Evolutionary conservation across 2,797 vertebrate genomes (phyloP).

Genomic region (Argentina silus): DNA sequence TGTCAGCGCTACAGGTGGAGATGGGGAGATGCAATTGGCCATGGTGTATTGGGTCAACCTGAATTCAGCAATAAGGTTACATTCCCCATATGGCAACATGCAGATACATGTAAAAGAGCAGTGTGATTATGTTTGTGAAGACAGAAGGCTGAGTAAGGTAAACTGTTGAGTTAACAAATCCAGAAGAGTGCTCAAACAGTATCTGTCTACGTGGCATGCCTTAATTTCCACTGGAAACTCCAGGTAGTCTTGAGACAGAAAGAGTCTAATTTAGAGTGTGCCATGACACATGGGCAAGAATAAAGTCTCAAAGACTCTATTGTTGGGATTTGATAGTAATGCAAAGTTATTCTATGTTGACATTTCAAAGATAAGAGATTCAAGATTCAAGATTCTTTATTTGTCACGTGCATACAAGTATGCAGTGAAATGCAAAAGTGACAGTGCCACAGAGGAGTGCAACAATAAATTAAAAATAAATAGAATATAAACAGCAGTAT

Average conservation of each 20-base stretch:
- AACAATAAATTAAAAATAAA: too few species aligned
- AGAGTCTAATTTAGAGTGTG: background rate
- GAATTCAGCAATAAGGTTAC: background rate
- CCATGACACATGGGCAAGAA: background rate
- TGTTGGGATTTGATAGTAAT: background rate
- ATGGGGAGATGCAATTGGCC: too few species aligned
- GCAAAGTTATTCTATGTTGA: background rate
- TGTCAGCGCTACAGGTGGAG: too few species aligned
- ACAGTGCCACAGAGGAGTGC: too few species aligned
- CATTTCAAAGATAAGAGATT: too few species aligned
- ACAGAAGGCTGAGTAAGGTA: background rate
- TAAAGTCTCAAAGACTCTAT: background rate
- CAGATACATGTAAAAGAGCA: background rate
- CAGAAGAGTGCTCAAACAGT: conserved; percentile 11
- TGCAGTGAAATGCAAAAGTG: too few species aligned
- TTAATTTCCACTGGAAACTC: conserved; percentile 38
- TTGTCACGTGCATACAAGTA: too few species aligned
- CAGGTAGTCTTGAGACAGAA: background rate
- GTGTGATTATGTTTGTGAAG: background rate
- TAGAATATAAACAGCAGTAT: too few species aligned
- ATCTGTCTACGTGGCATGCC: conserved; percentile 12
- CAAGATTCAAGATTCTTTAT: too few species aligned
- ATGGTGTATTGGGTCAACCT: too few species aligned
- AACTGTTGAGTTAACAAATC: conserved; percentile 11
- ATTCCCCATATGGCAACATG: background rate